Evolutionary conservation across 2,888 invertebrate species (phyloP).

Genomic region (Chaetogeoica ovagalla): DNA sequence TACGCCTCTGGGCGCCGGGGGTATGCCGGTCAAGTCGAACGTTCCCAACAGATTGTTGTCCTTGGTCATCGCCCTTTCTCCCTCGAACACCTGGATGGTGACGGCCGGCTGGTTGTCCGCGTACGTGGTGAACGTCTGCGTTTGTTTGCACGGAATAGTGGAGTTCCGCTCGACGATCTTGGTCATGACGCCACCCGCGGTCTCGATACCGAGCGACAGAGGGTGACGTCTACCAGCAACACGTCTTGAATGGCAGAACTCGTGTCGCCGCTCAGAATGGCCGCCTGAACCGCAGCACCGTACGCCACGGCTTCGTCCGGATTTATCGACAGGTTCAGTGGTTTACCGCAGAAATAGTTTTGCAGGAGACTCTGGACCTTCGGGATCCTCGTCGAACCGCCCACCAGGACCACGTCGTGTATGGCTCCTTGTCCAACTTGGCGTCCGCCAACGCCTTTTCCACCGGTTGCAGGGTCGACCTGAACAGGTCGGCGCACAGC

Average conservation of each 20-base stretch:
- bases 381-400: conserved; percentile 79
- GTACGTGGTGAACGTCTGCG: conserved; percentile 63
- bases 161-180: conserved; percentile 60
- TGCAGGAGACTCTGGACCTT: conserved; percentile 75
- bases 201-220: conserved; percentile 75
- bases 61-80: conserved; percentile 64
- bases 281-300: conserved; percentile 76
- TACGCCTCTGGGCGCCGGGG: conserved; percentile 80
- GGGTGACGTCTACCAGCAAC: conserved; percentile 70
- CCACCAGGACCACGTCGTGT: conserved; percentile 78
- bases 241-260: conserved; percentile 72
- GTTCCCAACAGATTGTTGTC: conserved; percentile 75
- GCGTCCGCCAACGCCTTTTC: conserved; percentile 78
- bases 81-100: conserved; percentile 60
- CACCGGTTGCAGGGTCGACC: conserved; percentile 74
- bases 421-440: conserved; percentile 75
- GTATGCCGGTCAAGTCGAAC: conserved; percentile 59
- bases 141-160: conserved; percentile 69
- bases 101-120: conserved; percentile 64
- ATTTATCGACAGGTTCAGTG: conserved; percentile 74
- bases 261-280: conserved; percentile 66
- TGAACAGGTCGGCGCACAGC: conserved; percentile 72
- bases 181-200: conserved; percentile 76
- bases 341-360: conserved; percentile 69
- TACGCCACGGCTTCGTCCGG: conserved; percentile 82